Conservation (phyloP, 2,888 invertebrate species). For the Scaptodrosophila latifasciaeformis region DNA sequence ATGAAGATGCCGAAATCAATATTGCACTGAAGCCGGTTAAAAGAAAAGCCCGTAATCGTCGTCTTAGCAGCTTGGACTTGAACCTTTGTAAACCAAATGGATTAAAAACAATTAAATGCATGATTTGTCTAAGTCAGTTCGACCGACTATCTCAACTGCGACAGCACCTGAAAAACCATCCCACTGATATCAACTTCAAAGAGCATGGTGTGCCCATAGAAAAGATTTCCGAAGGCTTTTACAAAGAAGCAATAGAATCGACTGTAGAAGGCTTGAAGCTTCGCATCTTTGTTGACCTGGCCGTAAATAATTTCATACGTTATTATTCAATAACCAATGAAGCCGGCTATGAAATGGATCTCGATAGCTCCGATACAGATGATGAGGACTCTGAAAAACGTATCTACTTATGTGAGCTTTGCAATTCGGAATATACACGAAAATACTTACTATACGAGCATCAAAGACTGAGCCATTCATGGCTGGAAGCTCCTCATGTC, state of each 20-base stretch:
- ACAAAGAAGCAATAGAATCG: constrained; percentile 56
- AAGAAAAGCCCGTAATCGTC: too few relatives aligned
- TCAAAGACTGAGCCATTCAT: constrained; percentile 32
- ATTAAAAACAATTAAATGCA: constrained; percentile 71
- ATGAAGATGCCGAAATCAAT: too few relatives aligned
- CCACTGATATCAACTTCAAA: constrained; percentile 51
- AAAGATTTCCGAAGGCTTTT: constrained; percentile 62
- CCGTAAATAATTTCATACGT: constrained; percentile 48
- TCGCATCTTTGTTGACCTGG: constrained; percentile 57
- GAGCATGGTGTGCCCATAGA: constrained; percentile 49
- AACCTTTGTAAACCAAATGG: constrained; percentile 70
- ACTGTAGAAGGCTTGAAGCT: constrained; percentile 44
- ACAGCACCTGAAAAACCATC: constrained; percentile 61
- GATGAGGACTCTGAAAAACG: constrained; percentile 47
- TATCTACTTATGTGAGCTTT: constrained; percentile 66
- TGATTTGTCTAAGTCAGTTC: constrained; percentile 71
- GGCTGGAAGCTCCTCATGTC: constrained; percentile 75
- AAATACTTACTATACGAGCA: constrained; percentile 68
- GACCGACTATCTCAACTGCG: constrained; percentile 67
- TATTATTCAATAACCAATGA: constrained; percentile 73
- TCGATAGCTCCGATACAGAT: constrained; percentile 66
- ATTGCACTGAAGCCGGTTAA: too few relatives aligned
- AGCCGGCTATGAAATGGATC: constrained; percentile 69
- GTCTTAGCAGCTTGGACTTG: constrained; percentile 49
- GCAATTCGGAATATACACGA: constrained; percentile 61